phyloP scores from a whole-genome alignment of 92 coral and sea anemone genomes.

The Phenganax marumi region DNA sequence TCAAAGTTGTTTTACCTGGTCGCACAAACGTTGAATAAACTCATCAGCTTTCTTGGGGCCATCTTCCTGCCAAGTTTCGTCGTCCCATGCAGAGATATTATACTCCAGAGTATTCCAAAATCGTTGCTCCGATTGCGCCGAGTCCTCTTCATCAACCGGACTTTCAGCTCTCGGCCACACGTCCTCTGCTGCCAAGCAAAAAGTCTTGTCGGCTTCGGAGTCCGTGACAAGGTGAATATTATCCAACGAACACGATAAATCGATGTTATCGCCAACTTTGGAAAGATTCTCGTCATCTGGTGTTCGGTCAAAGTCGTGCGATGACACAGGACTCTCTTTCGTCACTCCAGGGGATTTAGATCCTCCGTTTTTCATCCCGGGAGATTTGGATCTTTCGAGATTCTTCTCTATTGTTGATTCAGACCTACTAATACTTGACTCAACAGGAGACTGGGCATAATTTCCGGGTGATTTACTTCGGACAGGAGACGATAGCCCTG shows the following conservation, averaged over 20 bases:
- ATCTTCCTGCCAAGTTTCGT: conserved; percentile 1
- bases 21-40: conserved; percentile 39
- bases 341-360: conserved; percentile 3
- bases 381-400: not conserved
- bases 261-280: conserved; percentile 8
- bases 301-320: not conserved
- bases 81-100: conserved; percentile 29
- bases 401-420: not conserved
- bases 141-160: not conserved
- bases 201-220: not conserved
- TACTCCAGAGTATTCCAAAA: conserved; percentile 31
- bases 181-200: not conserved
- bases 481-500: not conserved
- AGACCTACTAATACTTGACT: not conserved
- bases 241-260: conserved; percentile 23
- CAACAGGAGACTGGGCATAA: not conserved
- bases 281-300: conserved; percentile 6
- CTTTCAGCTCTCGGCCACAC: not conserved
- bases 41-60: conserved; percentile 29
- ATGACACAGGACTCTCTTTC: conserved; percentile 2
- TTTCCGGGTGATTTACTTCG: not conserved
- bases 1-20: conserved; percentile 1
- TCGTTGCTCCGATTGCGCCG: not conserved
- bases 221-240: conserved; percentile 5
- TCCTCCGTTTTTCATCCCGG: not conserved